Conservation (phyloP, 1,140 invertebrate species). For the Rhagoletis zephyria region DNA sequence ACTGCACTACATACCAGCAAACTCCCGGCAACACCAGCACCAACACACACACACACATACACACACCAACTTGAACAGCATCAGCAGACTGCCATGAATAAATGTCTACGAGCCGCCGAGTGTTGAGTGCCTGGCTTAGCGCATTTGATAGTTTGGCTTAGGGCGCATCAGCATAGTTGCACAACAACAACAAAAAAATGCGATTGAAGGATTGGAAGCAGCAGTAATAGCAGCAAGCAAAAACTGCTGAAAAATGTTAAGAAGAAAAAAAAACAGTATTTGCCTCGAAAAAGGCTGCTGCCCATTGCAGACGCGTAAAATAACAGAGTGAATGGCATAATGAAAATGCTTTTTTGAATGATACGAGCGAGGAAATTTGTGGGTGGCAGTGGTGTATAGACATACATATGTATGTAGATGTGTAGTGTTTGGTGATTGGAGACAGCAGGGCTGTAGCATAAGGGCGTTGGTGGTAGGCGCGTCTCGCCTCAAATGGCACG, state of each 20-base stretch:
- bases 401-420: background rate
- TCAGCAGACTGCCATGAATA: slow-evolving; percentile 16
- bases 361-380: background rate
- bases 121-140: slow-evolving; percentile 57
- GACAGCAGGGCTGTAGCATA: background rate
- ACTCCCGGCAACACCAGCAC: background rate
- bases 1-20: background rate
- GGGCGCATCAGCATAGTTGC: slow-evolving; percentile 1
- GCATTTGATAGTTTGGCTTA: slow-evolving; percentile 53
- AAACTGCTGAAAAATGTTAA: background rate
- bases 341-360: slow-evolving; percentile 20
- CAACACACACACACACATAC: too few relatives aligned
- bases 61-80: background rate
- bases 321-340: slow-evolving; percentile 43
- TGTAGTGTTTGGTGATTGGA: background rate
- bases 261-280: slow-evolving; percentile 3
- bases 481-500: slow-evolving; percentile 45
- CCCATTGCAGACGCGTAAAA: slow-evolving; percentile 17
- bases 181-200: background rate
- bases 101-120: slow-evolving; percentile 23
- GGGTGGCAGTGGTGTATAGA: background rate
- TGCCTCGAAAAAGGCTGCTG: background rate
- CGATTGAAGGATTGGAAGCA: background rate
- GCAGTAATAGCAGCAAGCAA: background rate
- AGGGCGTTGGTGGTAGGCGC: slow-evolving; percentile 23